A percentile compares a stretch with the other conserved stretches of the same genome.
Evolutionary conservation across 1,140 invertebrate genomes (phyloP).

Genomic region (Daktulosphaira vitifoliae): DNA sequence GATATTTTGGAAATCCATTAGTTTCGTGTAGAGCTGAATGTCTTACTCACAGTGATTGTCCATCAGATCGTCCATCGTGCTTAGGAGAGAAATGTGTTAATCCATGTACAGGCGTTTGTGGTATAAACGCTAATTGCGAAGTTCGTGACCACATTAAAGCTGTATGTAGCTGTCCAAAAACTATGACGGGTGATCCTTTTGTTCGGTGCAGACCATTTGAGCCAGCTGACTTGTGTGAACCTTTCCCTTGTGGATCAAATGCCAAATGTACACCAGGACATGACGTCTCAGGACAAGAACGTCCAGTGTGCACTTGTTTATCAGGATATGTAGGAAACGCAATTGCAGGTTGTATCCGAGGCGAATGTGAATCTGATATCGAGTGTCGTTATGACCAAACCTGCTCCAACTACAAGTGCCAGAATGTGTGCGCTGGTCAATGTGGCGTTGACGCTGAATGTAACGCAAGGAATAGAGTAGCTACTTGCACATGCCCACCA

Average conservation of each 20-base stretch:
- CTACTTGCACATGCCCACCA: constrained; percentile 72
- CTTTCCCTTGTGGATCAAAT: constrained; percentile 74
- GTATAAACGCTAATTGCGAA: constrained; percentile 69
- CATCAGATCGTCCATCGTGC: constrained; percentile 64
- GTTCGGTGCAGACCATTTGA: constrained; percentile 68
- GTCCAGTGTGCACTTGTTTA: constrained; percentile 72
- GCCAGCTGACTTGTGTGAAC: constrained; percentile 71
- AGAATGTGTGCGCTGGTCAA: constrained; percentile 67
- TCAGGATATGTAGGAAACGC: constrained; percentile 74
- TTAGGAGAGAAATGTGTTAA: constrained; percentile 69
- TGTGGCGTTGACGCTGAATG: constrained; percentile 59
- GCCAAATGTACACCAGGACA: constrained; percentile 72
- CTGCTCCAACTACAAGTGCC: constrained; percentile 48
- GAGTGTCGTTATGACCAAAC: constrained; percentile 57
- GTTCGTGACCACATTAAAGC: constrained; percentile 65
- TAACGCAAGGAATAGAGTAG: constrained; percentile 63
- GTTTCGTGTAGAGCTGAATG: constrained; percentile 66
- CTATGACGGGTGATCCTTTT: constrained; percentile 81
- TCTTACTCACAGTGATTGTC: constrained; percentile 61
- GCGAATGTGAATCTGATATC: constrained; percentile 63
- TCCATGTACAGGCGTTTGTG: constrained; percentile 66
- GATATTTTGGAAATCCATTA: constrained; percentile 65
- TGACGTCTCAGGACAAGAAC: constrained; percentile 66
- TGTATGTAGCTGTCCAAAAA: constrained; percentile 73
- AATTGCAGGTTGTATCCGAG: constrained; percentile 57